These are phyloP conservation scores for Laticauda colubrina DNA, from an alignment of 2,113 vertebrate genomes.

Conservation along the genomic window DNA sequence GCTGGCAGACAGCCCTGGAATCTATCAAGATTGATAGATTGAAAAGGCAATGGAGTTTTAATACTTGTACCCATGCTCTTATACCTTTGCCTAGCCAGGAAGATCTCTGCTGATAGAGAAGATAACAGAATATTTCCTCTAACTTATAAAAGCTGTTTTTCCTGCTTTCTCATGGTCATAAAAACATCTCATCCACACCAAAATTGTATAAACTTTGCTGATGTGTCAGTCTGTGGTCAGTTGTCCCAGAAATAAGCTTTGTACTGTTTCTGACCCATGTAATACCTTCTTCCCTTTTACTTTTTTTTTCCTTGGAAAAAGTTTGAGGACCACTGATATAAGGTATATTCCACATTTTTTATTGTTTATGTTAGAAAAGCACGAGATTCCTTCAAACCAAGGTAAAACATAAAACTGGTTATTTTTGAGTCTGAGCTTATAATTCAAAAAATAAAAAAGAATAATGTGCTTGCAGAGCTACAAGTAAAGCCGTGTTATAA, in stretches of 20 bases:
- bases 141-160: background rate
- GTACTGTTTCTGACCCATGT: background rate
- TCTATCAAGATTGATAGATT: background rate
- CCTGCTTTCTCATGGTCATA: background rate
- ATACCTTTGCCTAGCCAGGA: background rate
- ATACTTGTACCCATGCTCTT: background rate
- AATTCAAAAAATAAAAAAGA: background rate
- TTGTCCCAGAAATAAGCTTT: background rate
- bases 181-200: background rate
- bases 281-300: background rate
- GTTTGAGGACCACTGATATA: too few species aligned
- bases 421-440: background rate
- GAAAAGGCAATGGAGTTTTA: background rate
- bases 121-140: background rate
- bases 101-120: background rate
- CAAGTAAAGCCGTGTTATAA: background rate
- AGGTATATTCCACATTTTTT: background rate
- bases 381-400: accelerated
- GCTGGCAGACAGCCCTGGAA: background rate
- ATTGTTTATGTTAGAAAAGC: background rate
- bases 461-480: background rate
- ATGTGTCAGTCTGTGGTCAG: background rate
- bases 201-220: background rate
- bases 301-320: too few species aligned
- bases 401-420: background rate